Conservation (phyloP, 2,113 vertebrate genomes). For the Nothobranchius kuhntae region DNA sequence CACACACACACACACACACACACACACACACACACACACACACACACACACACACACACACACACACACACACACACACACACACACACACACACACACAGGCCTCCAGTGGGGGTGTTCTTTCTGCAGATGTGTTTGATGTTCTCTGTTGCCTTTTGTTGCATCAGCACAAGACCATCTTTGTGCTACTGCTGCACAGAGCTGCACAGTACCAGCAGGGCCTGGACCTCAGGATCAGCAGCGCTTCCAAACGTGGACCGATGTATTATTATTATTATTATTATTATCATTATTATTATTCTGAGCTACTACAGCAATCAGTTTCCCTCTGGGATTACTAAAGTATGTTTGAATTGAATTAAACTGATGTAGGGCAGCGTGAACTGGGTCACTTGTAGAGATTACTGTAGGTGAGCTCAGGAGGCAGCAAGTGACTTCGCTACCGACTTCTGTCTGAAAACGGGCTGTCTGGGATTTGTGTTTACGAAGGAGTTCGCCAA, state of each 20-base stretch:
- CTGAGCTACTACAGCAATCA: no score
- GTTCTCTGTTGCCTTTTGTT: conserved; percentile 76
- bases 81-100: conserved; percentile 28
- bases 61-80: no score
- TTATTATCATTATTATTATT: no score
- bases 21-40: no score
- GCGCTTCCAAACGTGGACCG: conserved; percentile 20
- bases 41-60: no score
- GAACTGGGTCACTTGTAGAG: conserved; percentile 60
- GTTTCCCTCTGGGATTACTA: no score
- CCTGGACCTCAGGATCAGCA: conserved; percentile 41
- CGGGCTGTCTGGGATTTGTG: conserved; percentile 7
- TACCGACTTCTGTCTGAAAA: conserved; percentile 19
- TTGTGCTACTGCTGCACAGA: conserved; percentile 56
- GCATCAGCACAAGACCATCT: conserved; percentile 72
- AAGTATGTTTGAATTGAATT: no score
- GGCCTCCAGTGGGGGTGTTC: conserved; percentile 57
- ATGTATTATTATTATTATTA: neutral
- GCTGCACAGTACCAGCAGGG: conserved; percentile 32
- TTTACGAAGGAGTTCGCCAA: neutral
- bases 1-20: conserved; percentile 22
- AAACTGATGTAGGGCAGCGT: conserved; percentile 23
- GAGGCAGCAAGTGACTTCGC: conserved; percentile 6
- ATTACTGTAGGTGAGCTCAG: conserved; percentile 47
- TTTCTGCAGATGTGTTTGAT: conserved; percentile 72